These are phyloP conservation scores for Ctenopoma multispine DNA, from an alignment of 2,797 vertebrate species.

Conservation along the genomic window DNA sequence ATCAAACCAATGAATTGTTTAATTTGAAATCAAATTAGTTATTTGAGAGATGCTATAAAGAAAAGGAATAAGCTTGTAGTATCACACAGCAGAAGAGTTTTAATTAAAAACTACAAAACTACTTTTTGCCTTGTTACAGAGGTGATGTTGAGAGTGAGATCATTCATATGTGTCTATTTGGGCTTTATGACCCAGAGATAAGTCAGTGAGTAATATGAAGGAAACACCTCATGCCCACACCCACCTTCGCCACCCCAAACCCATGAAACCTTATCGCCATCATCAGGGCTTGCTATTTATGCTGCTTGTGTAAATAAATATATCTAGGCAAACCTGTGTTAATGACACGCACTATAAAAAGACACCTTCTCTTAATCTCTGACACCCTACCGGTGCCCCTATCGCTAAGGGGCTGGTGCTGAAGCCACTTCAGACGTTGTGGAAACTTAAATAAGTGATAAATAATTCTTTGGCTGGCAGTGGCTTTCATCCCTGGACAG, in stretches of 20 bases:
- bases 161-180: conserved; percentile 73
- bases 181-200: conserved; percentile 66
- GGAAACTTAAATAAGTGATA: conserved; percentile 83
- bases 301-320: conserved; percentile 89
- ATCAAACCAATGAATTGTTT: conserved; percentile 44
- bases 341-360: conserved; percentile 86
- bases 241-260: conserved; percentile 50
- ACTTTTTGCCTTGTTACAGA: conserved; percentile 37
- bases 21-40: conserved; percentile 41
- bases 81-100: conserved; percentile 8
- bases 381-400: conserved; percentile 74
- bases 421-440: conserved; percentile 73
- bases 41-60: conserved; percentile 45
- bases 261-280: conserved; percentile 81
- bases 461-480: conserved; percentile 79
- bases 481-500: conserved; percentile 74
- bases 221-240: conserved; percentile 65
- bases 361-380: conserved; percentile 79
- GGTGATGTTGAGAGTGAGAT: conserved; percentile 31
- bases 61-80: conserved; percentile 4
- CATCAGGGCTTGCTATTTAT: conserved; percentile 82
- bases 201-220: conserved; percentile 61
- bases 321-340: conserved; percentile 86
- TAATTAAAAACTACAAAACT: conserved; percentile 14
- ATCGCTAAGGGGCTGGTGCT: conserved; percentile 60